Evolutionary conservation across 53 echinoderm and acorn worm species (phyloP).

Genomic region (Astropecten irregularis): DNA sequence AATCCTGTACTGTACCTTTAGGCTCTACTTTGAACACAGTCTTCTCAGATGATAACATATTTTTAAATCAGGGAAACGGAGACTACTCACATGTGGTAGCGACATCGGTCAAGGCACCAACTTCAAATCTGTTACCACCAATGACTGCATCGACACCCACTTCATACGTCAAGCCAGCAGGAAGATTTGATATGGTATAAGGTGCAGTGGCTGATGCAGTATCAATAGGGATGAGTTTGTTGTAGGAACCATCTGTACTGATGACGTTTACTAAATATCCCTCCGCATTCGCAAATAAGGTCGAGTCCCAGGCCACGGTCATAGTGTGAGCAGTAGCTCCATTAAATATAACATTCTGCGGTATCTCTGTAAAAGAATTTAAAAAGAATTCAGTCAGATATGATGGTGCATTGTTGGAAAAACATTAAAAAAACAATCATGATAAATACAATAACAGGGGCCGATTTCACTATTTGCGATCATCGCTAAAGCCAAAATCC

Average conservation of each 20-base stretch:
- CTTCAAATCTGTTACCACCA: background rate
- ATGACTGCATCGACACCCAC: conserved; percentile 27
- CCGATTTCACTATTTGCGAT: no score
- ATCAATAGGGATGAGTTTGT: background rate
- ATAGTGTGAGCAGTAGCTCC: conserved; percentile 6
- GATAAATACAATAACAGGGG: background rate
- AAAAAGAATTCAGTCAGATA: background rate
- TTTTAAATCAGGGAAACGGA: no score
- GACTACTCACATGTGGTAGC: background rate
- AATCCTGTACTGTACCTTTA: no score
- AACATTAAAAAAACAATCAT: background rate
- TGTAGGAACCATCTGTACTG: conserved; percentile 29
- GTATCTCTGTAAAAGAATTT: conserved; percentile 11
- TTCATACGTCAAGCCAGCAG: conserved; percentile 11
- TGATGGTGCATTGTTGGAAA: background rate
- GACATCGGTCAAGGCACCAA: background rate
- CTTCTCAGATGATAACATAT: no score
- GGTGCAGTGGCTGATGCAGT: background rate
- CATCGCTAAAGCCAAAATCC: no score
- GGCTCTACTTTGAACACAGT: no score
- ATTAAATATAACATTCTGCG: background rate
- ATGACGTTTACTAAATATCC: conserved; percentile 22
- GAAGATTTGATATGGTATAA: background rate
- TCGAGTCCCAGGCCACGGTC: conserved; percentile 8
- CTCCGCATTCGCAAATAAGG: background rate